A percentile compares a stretch with the other conserved stretches of the same genome.
phyloP scores from a whole-genome alignment of 37 sponge, comb jelly and placozoan genomes.

The Cladorhizidae sp. region DNA sequence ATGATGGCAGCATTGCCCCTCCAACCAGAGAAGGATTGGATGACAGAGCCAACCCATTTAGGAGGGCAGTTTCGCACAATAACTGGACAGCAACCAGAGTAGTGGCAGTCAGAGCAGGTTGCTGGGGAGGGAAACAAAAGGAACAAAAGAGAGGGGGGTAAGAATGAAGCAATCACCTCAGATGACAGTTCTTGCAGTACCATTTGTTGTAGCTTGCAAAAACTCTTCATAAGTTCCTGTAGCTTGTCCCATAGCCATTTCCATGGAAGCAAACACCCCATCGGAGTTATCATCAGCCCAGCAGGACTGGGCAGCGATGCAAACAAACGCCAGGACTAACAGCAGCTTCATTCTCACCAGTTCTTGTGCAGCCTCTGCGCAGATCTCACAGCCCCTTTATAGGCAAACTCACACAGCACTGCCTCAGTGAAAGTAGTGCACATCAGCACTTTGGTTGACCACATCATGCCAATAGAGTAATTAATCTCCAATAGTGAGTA shows the following conservation, averaged over 20 bases:
- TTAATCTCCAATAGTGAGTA: too few relatives aligned
- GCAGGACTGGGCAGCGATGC: not conserved
- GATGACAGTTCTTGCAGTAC: not conserved
- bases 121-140: too few relatives aligned
- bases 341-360: constrained; percentile 5
- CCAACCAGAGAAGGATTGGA: constrained; percentile 41
- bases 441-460: too few relatives aligned
- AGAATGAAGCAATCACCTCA: not conserved
- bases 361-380: too few relatives aligned
- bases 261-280: not conserved
- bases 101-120: not conserved
- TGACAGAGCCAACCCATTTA: constrained; percentile 26
- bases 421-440: too few relatives aligned
- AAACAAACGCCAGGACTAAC: not conserved
- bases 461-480: too few relatives aligned
- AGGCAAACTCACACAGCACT: not conserved
- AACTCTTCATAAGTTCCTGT: not conserved
- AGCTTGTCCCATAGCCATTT: not conserved
- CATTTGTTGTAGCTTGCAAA: constrained; percentile 3
- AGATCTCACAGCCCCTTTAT: too few relatives aligned
- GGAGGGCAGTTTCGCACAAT: constrained; percentile 17
- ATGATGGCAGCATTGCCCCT: constrained; percentile 49
- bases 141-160: not conserved
- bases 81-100: constrained; percentile 27
- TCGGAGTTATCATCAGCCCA: not conserved